Percentiles rank a stretch among this genome's conserved stretches.
phyloP scores from a whole-genome alignment of 2,113 vertebrate genomes.

The Triplophysa dalaica region DNA sequence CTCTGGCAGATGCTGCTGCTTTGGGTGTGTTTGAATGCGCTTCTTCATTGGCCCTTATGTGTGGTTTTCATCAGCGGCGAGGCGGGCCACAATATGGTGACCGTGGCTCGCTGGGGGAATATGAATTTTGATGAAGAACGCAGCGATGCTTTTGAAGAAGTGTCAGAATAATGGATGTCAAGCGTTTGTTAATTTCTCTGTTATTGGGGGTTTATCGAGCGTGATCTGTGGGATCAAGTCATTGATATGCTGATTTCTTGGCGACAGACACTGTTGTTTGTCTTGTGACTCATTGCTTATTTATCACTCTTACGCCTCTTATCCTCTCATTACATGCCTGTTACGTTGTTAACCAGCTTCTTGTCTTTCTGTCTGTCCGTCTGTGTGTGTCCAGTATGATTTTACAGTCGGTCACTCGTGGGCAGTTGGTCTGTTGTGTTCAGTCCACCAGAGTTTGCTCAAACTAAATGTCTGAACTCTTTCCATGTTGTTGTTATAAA shows the following conservation, averaged over 20 bases:
- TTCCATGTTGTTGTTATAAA: too few species aligned
- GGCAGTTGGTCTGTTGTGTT: too few species aligned
- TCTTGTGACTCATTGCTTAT: conserved; percentile 82
- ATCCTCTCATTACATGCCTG: conserved; percentile 64
- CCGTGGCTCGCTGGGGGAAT: conserved; percentile 91
- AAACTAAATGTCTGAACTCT: too few species aligned
- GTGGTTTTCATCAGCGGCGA: conserved; percentile 96
- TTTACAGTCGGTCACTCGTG: too few species aligned
- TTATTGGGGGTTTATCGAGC: conserved; percentile 99
- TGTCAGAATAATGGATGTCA: conserved; percentile 99
- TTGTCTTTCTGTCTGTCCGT: neutral
- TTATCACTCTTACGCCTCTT: conserved; percentile 71
- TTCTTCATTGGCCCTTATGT: conserved; percentile 88
- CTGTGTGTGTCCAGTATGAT: neutral
- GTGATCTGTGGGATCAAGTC: conserved; percentile 78
- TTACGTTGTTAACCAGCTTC: conserved; percentile 59
- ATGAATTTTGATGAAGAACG: conserved; percentile 99
- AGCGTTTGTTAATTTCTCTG: conserved; percentile 99
- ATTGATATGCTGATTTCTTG: conserved; percentile 99
- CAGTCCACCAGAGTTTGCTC: too few species aligned
- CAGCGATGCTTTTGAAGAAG: conserved; percentile 98
- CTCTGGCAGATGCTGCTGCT: conserved; percentile 87
- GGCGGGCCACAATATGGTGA: conserved; percentile 99
- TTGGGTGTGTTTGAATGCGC: conserved; percentile 86
- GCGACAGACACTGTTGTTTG: conserved; percentile 81